Evolutionary conservation across 2,113 vertebrate genomes (phyloP).

Genomic region (Elephantulus edwardii): DNA sequence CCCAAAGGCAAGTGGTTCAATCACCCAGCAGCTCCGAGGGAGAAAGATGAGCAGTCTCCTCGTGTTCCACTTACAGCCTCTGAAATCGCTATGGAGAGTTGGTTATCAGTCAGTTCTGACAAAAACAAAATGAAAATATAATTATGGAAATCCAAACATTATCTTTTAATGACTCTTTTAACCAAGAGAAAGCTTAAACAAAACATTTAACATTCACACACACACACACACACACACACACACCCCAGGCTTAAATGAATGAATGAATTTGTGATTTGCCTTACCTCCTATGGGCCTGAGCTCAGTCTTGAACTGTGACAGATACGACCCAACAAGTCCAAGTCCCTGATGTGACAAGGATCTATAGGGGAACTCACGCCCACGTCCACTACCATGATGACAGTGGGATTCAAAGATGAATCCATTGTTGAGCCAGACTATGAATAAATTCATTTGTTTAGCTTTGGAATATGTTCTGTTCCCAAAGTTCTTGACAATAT

Average conservation of each 20-base stretch:
- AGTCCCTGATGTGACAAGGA: not conserved
- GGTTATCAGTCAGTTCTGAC: too few species aligned
- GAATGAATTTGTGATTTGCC: slow-evolving; percentile 4
- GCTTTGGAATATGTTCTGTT: slow-evolving; percentile 29
- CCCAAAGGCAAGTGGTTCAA: too few species aligned
- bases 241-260: slow-evolving; percentile 10
- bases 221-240: slow-evolving; percentile 22
- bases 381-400: too few species aligned
- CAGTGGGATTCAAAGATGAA: not conserved
- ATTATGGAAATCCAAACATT: slow-evolving; percentile 53
- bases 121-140: slow-evolving; percentile 18
- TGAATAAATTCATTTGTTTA: slow-evolving; percentile 34
- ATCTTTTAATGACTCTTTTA: slow-evolving; percentile 33
- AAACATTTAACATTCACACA: slow-evolving; percentile 53
- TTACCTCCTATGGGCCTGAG: not conserved
- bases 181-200: slow-evolving; percentile 37
- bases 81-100: too few species aligned
- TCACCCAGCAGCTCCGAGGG: too few species aligned
- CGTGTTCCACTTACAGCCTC: too few species aligned
- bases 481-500: slow-evolving; percentile 25
- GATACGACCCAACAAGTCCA: not conserved
- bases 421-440: slow-evolving; percentile 1
- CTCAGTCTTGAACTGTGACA: not conserved
- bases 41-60: too few species aligned
- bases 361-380: not conserved